Base-by-base conservation (phyloP, 1,140 invertebrate species). In the Pygmarrhopalites habei region DNA sequence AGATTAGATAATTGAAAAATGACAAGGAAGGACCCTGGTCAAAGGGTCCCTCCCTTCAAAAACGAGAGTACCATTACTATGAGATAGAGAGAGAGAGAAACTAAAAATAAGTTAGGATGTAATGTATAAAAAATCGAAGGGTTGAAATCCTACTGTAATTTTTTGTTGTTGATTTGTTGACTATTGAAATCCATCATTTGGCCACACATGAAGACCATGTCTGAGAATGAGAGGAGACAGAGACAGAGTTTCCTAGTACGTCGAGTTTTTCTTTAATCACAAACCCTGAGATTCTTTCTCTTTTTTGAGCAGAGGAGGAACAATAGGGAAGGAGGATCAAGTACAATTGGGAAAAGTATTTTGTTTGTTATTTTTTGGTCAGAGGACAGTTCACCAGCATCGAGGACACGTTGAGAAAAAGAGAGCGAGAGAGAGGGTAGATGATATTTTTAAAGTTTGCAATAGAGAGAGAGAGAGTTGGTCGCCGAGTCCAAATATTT, bases 121-220 rank as follows among this genome's bases (percentile, higher is more conserved):
- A 35, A 35, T 35, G 15, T 35, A 35, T 35, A 35, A 15, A 35
- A 7, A 35, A 5, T 41, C 46, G 59, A 52, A 30, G 61, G 61
- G 58, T 12, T 57, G 61, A 63, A 58, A 58, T 63, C 61, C 61
- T 63, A 63, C 61, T 63, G 61, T 63, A 30, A 58, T 63, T 55
- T 58, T 49, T 25, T 53, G 61, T 29, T 58, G 61, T 53, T 28
- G 52, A 53, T 46, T 52, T 10, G n/a, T n/a, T n/a, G n/a, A n/a
- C n/a, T n/a, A 44, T 41, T 29, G 28, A 41, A 41, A 41, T 62
- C 52, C 60, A 61, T 39, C 60, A 46, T 32, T 26, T 61, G 60
- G 60, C n/a, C n/a, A n/a, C n/a, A 61, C 60, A 53, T 52, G 60
- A 61, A 41, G 60, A 39, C 49, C 49, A 49, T 41, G 39, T 51